Conservation (phyloP, 2,888 invertebrate species). For the Mellilla xanthometata region DNA sequence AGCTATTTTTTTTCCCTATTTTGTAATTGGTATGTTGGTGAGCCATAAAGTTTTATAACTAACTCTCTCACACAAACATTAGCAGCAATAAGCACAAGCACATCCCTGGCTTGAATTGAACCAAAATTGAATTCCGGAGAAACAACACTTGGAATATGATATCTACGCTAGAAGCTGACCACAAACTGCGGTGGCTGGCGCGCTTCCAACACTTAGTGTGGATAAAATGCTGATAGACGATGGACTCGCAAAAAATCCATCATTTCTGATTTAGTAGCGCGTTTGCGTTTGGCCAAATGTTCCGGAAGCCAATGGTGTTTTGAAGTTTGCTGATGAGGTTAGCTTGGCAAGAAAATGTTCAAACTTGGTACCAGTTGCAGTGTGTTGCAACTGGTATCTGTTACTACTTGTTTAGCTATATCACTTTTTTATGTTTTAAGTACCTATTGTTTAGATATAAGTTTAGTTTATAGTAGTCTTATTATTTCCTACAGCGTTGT, state of each 20-base stretch:
- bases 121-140: conserved; percentile 5
- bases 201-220: conserved; percentile 39
- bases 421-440: no score
- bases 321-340: background rate
- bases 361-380: no score
- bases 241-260: conserved; percentile 39
- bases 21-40: no score
- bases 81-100: background rate
- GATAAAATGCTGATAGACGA: conserved; percentile 40
- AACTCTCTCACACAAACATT: background rate
- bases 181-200: conserved; percentile 39
- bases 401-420: no score
- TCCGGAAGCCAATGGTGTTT: conserved; percentile 23
- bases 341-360: no score
- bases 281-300: conserved; percentile 27
- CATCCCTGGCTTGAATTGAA: no score
- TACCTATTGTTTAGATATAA: no score
- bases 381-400: no score
- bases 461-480: no score
- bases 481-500: no score
- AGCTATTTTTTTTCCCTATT: no score
- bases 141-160: conserved; percentile 38
- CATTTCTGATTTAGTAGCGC: conserved; percentile 34
- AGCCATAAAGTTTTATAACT: no score
- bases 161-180: conserved; percentile 38